Conservation (phyloP, 2,888 invertebrate species). For the Ormia ochracea region DNA sequence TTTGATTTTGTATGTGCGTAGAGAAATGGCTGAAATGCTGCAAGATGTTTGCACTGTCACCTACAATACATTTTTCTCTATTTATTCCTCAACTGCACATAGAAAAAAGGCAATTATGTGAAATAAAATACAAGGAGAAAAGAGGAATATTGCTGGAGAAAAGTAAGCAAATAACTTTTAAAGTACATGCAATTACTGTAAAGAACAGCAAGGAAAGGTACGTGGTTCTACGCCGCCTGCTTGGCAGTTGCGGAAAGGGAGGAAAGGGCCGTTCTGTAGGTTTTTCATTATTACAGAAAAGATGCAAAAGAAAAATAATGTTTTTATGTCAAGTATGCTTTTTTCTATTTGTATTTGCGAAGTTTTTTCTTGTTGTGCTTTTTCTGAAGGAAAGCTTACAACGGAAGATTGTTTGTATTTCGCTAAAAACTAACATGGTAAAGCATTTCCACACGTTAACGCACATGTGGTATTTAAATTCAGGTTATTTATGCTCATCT, state of each 20-base stretch:
- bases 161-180: constrained; percentile 34
- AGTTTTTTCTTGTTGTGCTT: not conserved
- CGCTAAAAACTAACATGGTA: not conserved
- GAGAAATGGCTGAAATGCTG: constrained; percentile 45
- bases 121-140: not conserved
- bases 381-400: constrained; percentile 11
- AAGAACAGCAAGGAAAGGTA: not conserved
- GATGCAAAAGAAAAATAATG: constrained; percentile 25
- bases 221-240: not conserved
- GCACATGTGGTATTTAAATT: not conserved
- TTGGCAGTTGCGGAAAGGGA: not conserved
- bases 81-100: not conserved
- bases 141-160: constrained; percentile 33
- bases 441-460: not conserved
- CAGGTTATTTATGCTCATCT: not conserved
- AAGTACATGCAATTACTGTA: constrained; percentile 7
- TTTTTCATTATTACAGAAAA: not conserved
- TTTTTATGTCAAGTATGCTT: constrained; percentile 13
- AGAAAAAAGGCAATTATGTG: not conserved
- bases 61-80: constrained; percentile 9
- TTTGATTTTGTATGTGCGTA: not conserved
- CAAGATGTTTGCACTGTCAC: constrained; percentile 61
- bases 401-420: not conserved
- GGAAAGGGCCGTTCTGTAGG: not conserved
- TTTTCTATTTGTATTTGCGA: not conserved